These are phyloP conservation scores for Trachymyrmex septentrionalis DNA, from an alignment of 1,140 invertebrate genomes.

Conservation along the genomic window DNA sequence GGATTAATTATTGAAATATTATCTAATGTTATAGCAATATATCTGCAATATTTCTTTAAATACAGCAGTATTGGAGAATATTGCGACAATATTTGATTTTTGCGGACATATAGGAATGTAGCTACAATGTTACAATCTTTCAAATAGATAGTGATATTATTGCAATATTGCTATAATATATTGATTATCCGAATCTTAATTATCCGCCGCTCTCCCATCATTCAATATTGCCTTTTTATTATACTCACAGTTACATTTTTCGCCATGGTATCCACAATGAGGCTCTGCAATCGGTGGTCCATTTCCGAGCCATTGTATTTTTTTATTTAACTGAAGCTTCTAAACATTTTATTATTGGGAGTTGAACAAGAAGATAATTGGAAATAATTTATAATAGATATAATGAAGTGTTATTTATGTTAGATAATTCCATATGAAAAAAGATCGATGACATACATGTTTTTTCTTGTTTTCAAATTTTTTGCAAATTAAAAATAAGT, in stretches of 20 bases:
- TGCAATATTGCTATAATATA: too few species aligned
- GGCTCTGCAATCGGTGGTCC: conserved; percentile 96
- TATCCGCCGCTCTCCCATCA: too few species aligned
- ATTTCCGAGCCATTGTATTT: conserved; percentile 93
- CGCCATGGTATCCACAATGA: conserved; percentile 95
- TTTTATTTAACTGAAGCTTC: conserved; percentile 90
- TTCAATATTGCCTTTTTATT: too few species aligned
- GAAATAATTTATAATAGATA: not conserved
- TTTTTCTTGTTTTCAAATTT: not conserved
- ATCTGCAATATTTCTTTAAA: too few species aligned
- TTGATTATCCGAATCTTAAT: too few species aligned
- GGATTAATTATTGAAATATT: too few species aligned
- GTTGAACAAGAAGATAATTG: not conserved
- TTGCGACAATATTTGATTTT: too few species aligned
- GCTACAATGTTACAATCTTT: too few species aligned
- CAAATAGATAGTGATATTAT: too few species aligned
- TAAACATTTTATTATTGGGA: conserved; percentile 77
- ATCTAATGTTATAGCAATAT: too few species aligned
- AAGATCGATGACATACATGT: not conserved
- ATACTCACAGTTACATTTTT: conserved; percentile 95
- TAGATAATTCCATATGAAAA: not conserved
- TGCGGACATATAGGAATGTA: too few species aligned
- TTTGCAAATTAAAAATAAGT: not conserved
- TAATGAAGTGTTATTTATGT: not conserved
- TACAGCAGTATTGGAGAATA: too few species aligned